These are phyloP conservation scores for Matsumurasca onukii DNA, from an alignment of 1,140 invertebrate species.

Conservation along the genomic window DNA sequence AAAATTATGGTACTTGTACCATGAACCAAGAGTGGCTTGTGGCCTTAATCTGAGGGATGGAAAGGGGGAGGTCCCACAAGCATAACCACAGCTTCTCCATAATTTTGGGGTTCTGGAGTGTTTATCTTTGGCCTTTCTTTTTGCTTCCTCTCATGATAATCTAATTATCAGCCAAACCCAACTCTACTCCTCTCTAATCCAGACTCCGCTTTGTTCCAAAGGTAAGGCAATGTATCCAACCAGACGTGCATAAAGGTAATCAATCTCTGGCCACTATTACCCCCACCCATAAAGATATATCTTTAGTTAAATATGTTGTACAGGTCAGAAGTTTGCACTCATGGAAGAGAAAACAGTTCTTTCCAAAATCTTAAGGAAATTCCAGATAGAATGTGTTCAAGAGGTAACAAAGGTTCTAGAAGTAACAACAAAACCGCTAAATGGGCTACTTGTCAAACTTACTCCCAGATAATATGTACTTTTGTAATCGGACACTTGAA, in stretches of 20 bases:
- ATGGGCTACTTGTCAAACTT: conserved; percentile 23
- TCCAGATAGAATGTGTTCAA: conserved; percentile 53
- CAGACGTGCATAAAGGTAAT: background rate
- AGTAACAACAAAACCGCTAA: conserved; percentile 19
- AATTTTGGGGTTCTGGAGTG: no score
- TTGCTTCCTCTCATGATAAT: background rate
- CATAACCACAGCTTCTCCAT: no score
- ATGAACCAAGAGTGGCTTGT: no score
- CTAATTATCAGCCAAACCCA: background rate
- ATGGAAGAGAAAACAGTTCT: conserved; percentile 72
- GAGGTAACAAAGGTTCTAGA: background rate
- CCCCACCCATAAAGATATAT: no score
- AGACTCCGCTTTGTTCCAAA: background rate
- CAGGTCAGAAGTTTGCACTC: conserved; percentile 75
- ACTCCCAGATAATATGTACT: background rate
- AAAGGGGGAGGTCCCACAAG: no score
- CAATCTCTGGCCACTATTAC: no score
- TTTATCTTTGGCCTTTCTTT: no score
- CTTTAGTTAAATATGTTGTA: no score
- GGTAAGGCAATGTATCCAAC: background rate
- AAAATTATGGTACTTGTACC: no score
- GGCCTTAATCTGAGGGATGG: no score
- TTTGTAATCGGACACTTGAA: no score
- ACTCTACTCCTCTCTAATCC: background rate
- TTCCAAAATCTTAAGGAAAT: conserved; percentile 65